A percentile compares a stretch with the other conserved stretches of the same genome.
phyloP scores from a whole-genome alignment of 2,888 invertebrate genomes.

The Caenorhabditis doughertyi region DNA sequence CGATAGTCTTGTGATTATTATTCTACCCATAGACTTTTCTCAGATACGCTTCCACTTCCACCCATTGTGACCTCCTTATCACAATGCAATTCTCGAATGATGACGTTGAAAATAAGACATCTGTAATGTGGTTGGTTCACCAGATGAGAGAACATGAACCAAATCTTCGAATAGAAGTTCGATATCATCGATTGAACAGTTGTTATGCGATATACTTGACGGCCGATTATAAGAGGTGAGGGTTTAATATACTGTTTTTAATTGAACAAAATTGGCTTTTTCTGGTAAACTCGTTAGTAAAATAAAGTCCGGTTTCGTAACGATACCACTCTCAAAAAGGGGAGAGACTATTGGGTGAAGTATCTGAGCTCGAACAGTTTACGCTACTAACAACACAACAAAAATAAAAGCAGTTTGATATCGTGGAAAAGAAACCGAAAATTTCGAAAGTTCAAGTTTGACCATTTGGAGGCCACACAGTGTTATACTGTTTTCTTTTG shows the following conservation, averaged over 20 bases:
- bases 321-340: too few relatives aligned
- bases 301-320: not conserved
- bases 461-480: too few relatives aligned
- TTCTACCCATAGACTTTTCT: not conserved
- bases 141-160: constrained; percentile 77
- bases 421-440: too few relatives aligned
- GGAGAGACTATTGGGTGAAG: too few relatives aligned
- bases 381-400: too few relatives aligned
- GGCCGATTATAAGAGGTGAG: constrained; percentile 78
- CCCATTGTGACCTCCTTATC: constrained; percentile 77
- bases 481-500: too few relatives aligned
- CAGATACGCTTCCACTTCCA: constrained; percentile 73
- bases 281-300: too few relatives aligned
- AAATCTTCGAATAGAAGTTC: constrained; percentile 74
- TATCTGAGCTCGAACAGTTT: too few relatives aligned
- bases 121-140: constrained; percentile 68
- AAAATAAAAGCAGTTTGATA: too few relatives aligned
- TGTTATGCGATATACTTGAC: constrained; percentile 79
- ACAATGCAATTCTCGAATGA: constrained; percentile 65
- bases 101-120: constrained; percentile 64
- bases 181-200: constrained; percentile 77
- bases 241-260: not conserved
- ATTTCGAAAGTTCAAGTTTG: too few relatives aligned
- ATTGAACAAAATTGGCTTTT: too few relatives aligned
- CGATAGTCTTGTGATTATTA: too few relatives aligned